Conservation (phyloP, 2,797 vertebrate genomes). For the Sebastes taczanowskii region DNA sequence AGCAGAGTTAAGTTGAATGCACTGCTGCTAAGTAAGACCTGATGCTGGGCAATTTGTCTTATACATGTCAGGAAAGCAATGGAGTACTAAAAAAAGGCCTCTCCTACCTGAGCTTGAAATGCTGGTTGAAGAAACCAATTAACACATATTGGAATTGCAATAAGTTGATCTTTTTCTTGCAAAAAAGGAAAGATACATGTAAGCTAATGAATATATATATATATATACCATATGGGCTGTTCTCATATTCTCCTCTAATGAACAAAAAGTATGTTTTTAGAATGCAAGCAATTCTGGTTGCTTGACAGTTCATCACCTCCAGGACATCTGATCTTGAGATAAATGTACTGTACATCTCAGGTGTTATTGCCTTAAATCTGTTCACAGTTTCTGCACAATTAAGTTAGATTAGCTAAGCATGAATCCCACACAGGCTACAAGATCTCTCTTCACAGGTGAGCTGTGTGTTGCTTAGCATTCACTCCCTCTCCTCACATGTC, state of each 20-base stretch:
- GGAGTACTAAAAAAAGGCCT: neutral
- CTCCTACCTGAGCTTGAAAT: neutral
- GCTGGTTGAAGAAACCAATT: too few species aligned
- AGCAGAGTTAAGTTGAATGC: neutral
- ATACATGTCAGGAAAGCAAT: neutral
- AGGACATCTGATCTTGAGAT: neutral
- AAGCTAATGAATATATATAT: too few species aligned
- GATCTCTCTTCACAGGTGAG: constrained; percentile 34
- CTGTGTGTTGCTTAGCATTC: constrained; percentile 54
- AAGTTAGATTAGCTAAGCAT: neutral
- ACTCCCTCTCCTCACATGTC: constrained; percentile 26
- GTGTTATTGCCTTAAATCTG: neutral
- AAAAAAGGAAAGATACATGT: neutral
- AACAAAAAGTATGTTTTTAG: too few species aligned
- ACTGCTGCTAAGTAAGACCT: neutral
- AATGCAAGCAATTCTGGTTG: neutral
- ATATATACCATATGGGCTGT: too few species aligned
- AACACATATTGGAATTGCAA: neutral
- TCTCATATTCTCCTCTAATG: too few species aligned
- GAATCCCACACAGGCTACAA: neutral
- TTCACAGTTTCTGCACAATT: neutral
- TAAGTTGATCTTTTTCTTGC: neutral
- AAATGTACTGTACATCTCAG: neutral
- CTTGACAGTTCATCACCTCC: neutral
- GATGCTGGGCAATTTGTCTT: neutral